Percentiles rank a stretch among this genome's conserved stretches.
phyloP scores from a whole-genome alignment of 92 coral and sea anemone species.

The Palythoa caribaeorum region DNA sequence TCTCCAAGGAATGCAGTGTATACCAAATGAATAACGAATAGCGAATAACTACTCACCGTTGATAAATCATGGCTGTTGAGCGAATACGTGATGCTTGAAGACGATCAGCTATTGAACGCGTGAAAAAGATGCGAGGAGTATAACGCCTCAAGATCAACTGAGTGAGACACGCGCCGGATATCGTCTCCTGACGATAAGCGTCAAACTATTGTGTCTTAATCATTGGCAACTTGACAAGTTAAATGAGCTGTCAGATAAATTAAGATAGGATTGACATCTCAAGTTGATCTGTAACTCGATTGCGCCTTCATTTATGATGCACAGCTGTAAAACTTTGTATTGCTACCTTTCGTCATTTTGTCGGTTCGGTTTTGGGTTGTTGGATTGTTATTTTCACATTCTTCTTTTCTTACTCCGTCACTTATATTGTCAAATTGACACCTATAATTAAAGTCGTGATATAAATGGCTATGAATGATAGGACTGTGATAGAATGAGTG shows the following conservation, averaged over 20 bases:
- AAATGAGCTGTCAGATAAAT: conserved; percentile 40
- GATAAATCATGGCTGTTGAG: conserved; percentile 9
- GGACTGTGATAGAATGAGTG: background rate
- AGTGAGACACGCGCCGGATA: conserved; percentile 50
- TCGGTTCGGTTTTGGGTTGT: too few species aligned
- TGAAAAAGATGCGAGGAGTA: conserved; percentile 13
- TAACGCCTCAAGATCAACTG: conserved; percentile 29
- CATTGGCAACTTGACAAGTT: conserved; percentile 41
- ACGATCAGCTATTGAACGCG: conserved; percentile 19
- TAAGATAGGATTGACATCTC: conserved; percentile 30
- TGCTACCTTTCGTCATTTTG: background rate
- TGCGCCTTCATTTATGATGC: conserved; percentile 26
- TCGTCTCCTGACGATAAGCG: conserved; percentile 36
- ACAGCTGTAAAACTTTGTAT: background rate
- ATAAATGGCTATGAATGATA: background rate
- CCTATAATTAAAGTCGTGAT: background rate
- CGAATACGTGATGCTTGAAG: background rate
- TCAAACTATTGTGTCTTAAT: conserved; percentile 40
- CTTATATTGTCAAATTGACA: background rate
- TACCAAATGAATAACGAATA: background rate
- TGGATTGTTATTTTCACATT: background rate
- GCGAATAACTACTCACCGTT: conserved; percentile 2
- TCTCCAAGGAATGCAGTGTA: background rate
- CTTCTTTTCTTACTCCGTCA: background rate
- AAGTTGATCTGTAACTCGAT: conserved; percentile 5